Base-by-base conservation (phyloP, 2,797 vertebrate genomes). In the Anguilla megastoma region DNA sequence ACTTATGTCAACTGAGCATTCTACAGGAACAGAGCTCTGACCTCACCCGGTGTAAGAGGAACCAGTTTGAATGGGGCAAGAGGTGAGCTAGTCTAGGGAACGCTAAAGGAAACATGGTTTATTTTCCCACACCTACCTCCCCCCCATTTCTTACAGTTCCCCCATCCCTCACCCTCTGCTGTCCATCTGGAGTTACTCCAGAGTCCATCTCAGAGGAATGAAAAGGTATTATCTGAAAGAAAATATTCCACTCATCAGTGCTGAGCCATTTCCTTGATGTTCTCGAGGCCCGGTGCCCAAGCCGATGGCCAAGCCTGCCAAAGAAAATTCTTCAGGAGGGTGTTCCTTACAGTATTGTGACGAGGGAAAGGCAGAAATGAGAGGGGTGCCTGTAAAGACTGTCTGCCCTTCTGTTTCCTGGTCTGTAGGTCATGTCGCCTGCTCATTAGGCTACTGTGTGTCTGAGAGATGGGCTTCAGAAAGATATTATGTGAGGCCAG, bases 371-470 rank as follows among this genome's bases (percentile, higher is more conserved):
- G 54, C 86, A 41, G 48, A 86, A 80, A 56, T 21, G 50, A n/a
- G 85, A 91, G 76, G 82, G 84, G 84, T 89, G 56, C 88, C 87
- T 21, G 87, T 89, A 92, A 92, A 90, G 87, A 89, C 91, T 88
- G 84, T 87, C 87, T 91, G 91, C 89, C 91, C 91, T 84, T 69
- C 63, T 84, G 74, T 89, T 85, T 63, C 71, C 86, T 89, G 91
- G 89, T 90, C 69, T 63, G 92, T 91, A 90, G 92, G 92, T 92
- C 92, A 91, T 89, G 87, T 84, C 87, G 89, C 90, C 90, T 36
- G 85, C 86, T 93, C 88, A 74, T 91, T 92, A 90, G 82, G 90
- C 89, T 91, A 90, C 83, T 89, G 87, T 56, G 89, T 83, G 87
- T 86, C 90, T 48, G 60, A 87, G 90, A 85, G 83, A 86, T 1